These are phyloP conservation scores for Drosophila vallismaia DNA, from an alignment of 2,888 invertebrate species.

Conservation along the genomic window DNA sequence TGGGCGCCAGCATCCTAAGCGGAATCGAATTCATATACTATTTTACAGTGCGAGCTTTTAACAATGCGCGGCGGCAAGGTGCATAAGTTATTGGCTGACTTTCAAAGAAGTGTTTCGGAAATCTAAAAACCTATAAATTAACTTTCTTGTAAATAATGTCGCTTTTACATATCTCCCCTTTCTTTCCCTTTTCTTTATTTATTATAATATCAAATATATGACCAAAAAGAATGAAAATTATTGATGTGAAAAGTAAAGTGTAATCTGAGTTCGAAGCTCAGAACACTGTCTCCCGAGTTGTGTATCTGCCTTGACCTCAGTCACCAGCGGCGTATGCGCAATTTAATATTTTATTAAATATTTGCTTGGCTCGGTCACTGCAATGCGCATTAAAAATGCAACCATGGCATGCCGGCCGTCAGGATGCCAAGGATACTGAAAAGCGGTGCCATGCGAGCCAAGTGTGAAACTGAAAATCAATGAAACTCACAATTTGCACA, in stretches of 20 bases:
- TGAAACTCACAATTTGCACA: slow-evolving; percentile 60
- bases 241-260: no score
- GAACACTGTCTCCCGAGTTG: background rate
- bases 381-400: slow-evolving; percentile 73
- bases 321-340: slow-evolving; percentile 31
- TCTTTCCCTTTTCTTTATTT: no score
- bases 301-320: slow-evolving; percentile 16
- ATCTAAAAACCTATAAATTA: no score
- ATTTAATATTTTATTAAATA: slow-evolving; percentile 60
- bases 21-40: slow-evolving; percentile 86
- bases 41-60: slow-evolving; percentile 83
- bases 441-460: slow-evolving; percentile 20
- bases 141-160: no score
- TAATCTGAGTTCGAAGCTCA: background rate
- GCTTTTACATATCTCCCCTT: no score
- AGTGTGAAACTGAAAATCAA: slow-evolving; percentile 62
- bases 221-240: background rate
- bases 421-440: slow-evolving; percentile 48
- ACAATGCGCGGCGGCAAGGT: slow-evolving; percentile 34
- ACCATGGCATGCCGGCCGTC: slow-evolving; percentile 38
- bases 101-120: slow-evolving; percentile 14
- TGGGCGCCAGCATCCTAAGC: slow-evolving; percentile 87
- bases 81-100: slow-evolving; percentile 26
- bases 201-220: background rate
- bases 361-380: slow-evolving; percentile 57